A percentile compares a stretch with the other conserved stretches of the same genome.
Evolutionary conservation across 92 coral and sea anemone genomes (phyloP).

Genomic region (Galaxea fascicularis): DNA sequence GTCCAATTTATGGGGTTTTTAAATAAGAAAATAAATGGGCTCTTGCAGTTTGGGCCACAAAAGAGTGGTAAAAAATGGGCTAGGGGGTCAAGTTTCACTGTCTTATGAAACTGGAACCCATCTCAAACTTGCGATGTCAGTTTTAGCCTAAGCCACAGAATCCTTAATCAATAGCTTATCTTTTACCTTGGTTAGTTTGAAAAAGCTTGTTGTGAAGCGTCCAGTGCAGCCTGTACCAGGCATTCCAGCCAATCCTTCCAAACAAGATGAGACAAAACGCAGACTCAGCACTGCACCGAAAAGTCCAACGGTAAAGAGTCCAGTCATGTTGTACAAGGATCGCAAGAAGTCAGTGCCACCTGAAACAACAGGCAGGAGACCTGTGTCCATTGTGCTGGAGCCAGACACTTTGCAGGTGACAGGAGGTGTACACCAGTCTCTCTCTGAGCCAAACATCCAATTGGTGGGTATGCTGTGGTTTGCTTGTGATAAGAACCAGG

Average conservation of each 20-base stretch:
- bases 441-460: slow-evolving; percentile 70
- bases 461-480: slow-evolving; percentile 29
- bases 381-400: slow-evolving; percentile 88
- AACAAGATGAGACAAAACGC: slow-evolving; percentile 41
- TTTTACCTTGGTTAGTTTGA: slow-evolving; percentile 64
- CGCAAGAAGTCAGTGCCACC: slow-evolving; percentile 21
- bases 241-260: slow-evolving; percentile 68
- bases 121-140: background rate
- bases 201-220: slow-evolving; percentile 92
- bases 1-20: no score
- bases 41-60: no score
- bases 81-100: no score
- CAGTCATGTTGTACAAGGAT: slow-evolving; percentile 11
- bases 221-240: slow-evolving; percentile 98
- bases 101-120: no score
- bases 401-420: slow-evolving; percentile 58
- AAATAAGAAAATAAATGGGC: no score
- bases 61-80: no score
- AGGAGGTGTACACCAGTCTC: slow-evolving; percentile 35
- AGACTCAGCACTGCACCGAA: slow-evolving; percentile 37
- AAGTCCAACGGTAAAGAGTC: slow-evolving; percentile 16
- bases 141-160: background rate
- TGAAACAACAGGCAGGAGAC: slow-evolving; percentile 63
- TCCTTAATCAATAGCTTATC: background rate
- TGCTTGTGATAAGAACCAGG: no score